phyloP scores from a whole-genome alignment of 2,888 invertebrate genomes.

The Nineta flava region DNA sequence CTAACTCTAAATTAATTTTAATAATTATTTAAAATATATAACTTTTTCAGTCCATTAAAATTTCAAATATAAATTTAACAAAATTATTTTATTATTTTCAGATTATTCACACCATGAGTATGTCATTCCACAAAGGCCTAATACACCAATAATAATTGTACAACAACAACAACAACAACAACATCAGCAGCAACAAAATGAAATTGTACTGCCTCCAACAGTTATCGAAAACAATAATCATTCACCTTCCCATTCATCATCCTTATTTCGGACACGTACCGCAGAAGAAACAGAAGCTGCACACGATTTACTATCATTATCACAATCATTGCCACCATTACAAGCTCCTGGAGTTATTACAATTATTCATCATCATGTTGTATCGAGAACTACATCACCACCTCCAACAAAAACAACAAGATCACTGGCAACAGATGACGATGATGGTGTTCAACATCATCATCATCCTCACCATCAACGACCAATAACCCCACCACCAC shows the following conservation, averaged over 20 bases:
- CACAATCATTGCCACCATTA: conserved; percentile 60
- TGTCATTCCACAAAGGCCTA: background rate
- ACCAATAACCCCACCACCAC: conserved; percentile 12
- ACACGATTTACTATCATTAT: conserved; percentile 60
- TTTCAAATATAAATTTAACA: too few relatives aligned
- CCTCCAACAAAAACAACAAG: background rate
- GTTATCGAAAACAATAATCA: background rate
- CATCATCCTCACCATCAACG: background rate
- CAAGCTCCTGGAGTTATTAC: conserved; percentile 53
- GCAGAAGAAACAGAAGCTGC: conserved; percentile 82
- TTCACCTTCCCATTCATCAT: conserved; percentile 14
- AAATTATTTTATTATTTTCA: background rate
- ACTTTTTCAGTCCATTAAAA: too few relatives aligned
- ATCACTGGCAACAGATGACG: conserved; percentile 14
- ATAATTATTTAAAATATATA: too few relatives aligned
- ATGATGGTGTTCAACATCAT: background rate
- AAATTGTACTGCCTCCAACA: background rate
- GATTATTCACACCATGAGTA: conserved; percentile 2
- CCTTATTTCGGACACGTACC: conserved; percentile 35
- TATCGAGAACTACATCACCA: background rate
- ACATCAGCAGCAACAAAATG: background rate
- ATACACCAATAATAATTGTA: background rate
- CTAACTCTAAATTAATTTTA: too few relatives aligned
- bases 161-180: background rate
- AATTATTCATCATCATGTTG: conserved; percentile 34